Conservation (phyloP, 2,797 vertebrate genomes). For the Sternarchorhynchus goeldii region DNA sequence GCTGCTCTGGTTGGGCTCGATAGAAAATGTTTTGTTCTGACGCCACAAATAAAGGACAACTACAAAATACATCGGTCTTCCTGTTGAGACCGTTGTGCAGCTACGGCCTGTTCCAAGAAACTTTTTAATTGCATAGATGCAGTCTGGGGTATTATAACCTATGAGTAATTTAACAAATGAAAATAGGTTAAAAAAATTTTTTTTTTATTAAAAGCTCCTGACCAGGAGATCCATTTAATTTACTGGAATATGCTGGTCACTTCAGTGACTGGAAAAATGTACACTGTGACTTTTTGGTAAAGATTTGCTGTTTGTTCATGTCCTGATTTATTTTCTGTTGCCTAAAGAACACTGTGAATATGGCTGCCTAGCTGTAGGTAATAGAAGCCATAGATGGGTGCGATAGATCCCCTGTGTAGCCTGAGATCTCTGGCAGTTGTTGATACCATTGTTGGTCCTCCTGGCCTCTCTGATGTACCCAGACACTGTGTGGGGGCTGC, state of each 20-base stretch:
- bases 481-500: slow-evolving; percentile 20
- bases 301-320: neutral
- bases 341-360: slow-evolving; percentile 21
- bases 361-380: slow-evolving; percentile 2
- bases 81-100: neutral
- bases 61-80: neutral
- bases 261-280: too few species aligned
- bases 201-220: too few species aligned
- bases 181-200: too few species aligned
- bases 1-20: neutral
- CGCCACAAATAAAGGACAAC: neutral
- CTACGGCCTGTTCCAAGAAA: neutral
- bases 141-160: too few species aligned
- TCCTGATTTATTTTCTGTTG: slow-evolving; percentile 22
- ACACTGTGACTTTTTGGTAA: too few species aligned
- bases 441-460: slow-evolving; percentile 27
- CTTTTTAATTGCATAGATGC: neutral
- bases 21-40: slow-evolving; percentile 21
- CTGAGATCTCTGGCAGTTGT: slow-evolving; percentile 3
- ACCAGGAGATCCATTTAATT: too few species aligned
- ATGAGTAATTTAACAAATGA: too few species aligned
- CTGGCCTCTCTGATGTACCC: slow-evolving; percentile 15
- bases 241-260: too few species aligned
- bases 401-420: slow-evolving; percentile 22
- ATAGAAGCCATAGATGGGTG: slow-evolving; percentile 27